Evolutionary conservation across 2,888 invertebrate species (phyloP), one percentile per base, ranked within the genome.

Genomic region (Spilarctia lutea): DNA sequence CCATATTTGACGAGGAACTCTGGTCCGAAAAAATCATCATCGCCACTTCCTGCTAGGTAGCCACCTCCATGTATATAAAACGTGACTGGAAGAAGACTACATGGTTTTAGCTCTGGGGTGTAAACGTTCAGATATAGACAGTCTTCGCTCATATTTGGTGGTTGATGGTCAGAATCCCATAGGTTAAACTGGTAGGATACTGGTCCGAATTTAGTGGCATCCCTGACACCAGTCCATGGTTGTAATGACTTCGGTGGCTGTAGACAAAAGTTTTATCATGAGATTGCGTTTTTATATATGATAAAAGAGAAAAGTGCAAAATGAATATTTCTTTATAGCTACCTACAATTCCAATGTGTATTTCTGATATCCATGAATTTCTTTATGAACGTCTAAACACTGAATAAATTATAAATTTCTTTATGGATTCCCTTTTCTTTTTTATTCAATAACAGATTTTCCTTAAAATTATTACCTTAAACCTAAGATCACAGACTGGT

Each of bases 91-190:
- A 90, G 72, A 0, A 83, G 86, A 3, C 79, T 81, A 0, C 60
- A 35, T 0, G 91, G 90, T 10, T 86, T 86, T 0, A 91, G 13
- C 6, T 90, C 75, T 45, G 94, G 94, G 3, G 92, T 89, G 76
- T 94, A 95, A 3, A 95, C 91, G 73, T 96, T 96, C 0, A 96
- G 84, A 73, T 92, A 95, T 4, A 96, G 85, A 68, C 95, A 95
- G 78, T 96, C 92, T 81, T 91, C 96, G 75, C 84, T 89, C 42
- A 92, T 91, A 0, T 75, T 76, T 1, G 72, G 71, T 24, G 79
- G n/a, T 13, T 27, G 27, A 13, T 60, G 11, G 1, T 75, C 68
- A 6, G 77, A 74, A 27, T 77, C 71, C 0, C 56, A 71, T 0
- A 68, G 35, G 68, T 80, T 75, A 20, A n/a, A 72, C 33, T 85